Evolutionary conservation across 2,888 invertebrate genomes (phyloP).

Genomic region (Cancer borealis): DNA sequence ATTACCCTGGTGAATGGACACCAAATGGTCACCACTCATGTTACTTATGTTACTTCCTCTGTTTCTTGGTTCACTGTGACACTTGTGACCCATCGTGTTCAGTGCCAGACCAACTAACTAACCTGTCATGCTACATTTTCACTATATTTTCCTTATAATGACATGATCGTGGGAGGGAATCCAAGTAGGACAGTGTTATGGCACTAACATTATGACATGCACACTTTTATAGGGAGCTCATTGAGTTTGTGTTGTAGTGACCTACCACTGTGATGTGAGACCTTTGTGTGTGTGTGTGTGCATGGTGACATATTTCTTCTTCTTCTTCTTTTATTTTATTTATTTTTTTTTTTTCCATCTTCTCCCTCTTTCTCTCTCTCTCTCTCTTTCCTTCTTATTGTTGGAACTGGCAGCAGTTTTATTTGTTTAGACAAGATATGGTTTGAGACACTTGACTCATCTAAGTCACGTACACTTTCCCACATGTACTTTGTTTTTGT

Average conservation of each 20-base stretch:
- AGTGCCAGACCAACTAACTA: neutral
- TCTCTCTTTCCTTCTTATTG: too few relatives aligned
- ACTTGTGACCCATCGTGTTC: neutral
- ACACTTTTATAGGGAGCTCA: neutral
- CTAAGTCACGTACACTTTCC: neutral
- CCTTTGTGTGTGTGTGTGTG: neutral
- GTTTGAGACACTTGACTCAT: too few relatives aligned
- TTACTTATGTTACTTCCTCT: neutral
- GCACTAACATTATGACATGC: neutral
- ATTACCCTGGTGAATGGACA: neutral
- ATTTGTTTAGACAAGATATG: too few relatives aligned
- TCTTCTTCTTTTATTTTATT: neutral
- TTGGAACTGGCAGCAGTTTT: too few relatives aligned
- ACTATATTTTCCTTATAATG: neutral
- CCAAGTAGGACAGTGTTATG: neutral
- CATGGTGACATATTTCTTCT: neutral
- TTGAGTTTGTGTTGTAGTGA: neutral
- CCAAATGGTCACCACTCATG: neutral
- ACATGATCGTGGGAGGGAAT: too few relatives aligned
- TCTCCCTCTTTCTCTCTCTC: too few relatives aligned
- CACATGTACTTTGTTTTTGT: neutral
- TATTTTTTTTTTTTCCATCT: neutral
- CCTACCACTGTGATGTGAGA: neutral
- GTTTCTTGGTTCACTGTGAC: neutral
- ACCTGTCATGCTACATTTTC: neutral